Base-by-base conservation (phyloP, 2,797 vertebrate genomes). In the Capromys pilorides region DNA sequence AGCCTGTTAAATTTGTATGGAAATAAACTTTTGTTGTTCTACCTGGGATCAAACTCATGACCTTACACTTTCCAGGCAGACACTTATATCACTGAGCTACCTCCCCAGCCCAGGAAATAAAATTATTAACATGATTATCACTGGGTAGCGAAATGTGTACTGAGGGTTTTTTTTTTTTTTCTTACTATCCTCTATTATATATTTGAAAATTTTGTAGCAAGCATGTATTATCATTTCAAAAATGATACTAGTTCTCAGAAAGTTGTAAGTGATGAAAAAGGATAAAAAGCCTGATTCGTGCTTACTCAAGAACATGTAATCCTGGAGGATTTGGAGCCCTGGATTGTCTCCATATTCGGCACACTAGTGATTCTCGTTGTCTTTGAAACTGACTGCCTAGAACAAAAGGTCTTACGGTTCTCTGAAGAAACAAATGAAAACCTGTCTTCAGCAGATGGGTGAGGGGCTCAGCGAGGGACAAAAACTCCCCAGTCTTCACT, bases 261-360 rank as follows among this genome's bases (percentile, higher is more conserved):
- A 95, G 64, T 83, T 88, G 26, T 90, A 94, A 95, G 77, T 71
- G 94, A 94, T 92, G 86, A 88, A 94, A 97, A 97, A 86, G 24
- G 81, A 94, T 95, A 88, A 94, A 96, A 91, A 49, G 13, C 51
- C 73, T 79, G 80, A 86, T 88, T 94, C 66, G 1, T 94, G 41
- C 85, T 75, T 87, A 85, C 77, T 61, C 62, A 22, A 71, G 90
- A 91, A 73, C 14, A 16, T 2, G 8, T 82, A 95, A 96, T 94
- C 73, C 62, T 91, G 5, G 19, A 71, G 59, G 85, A 88, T 90
- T 95, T 83, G 88, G 86, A 92, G 86, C 24, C 49, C 28, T 7
- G 22, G 12, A 85, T 39, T 33, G 64, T 71, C 51, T 67, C 66
- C n/a, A 28, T 16, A 14, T 80, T 88, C 89, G 92, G 86, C 64